Percentiles rank a stretch among this genome's conserved stretches.
Conservation (phyloP, 2,113 vertebrate species). For the Oxyura jamaicensis region DNA sequence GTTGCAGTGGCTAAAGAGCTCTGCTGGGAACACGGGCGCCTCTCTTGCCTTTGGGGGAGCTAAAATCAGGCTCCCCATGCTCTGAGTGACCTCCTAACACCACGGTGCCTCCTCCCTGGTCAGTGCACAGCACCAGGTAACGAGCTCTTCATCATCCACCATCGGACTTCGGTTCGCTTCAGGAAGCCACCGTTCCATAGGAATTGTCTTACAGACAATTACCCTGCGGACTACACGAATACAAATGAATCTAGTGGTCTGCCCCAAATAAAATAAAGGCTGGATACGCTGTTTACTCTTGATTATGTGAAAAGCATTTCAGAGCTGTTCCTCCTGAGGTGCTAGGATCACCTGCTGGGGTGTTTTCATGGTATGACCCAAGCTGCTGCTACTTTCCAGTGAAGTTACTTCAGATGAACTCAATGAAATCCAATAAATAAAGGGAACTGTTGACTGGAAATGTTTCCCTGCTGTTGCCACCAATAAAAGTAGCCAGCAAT, state of each 20-base stretch:
- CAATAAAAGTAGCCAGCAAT: not conserved
- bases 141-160: not conserved
- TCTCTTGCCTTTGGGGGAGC: not conserved
- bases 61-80: not conserved
- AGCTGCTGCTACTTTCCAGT: not conserved
- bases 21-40: not conserved
- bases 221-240: not conserved
- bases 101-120: rapidly evolving
- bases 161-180: not conserved
- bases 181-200: not conserved
- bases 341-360: not conserved
- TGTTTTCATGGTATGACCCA: not conserved
- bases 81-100: not conserved
- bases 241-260: not conserved
- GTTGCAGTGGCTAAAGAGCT: not conserved
- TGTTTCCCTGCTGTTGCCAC: not conserved
- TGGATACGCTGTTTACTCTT: not conserved
- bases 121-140: not conserved
- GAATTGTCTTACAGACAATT: not conserved
- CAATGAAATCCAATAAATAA: not conserved
- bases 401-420: not conserved
- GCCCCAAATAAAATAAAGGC: not conserved
- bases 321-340: not conserved
- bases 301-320: not conserved
- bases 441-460: not conserved